Conservation (phyloP, 2,797 vertebrate genomes). For the Rhinatrema bivittatum region DNA sequence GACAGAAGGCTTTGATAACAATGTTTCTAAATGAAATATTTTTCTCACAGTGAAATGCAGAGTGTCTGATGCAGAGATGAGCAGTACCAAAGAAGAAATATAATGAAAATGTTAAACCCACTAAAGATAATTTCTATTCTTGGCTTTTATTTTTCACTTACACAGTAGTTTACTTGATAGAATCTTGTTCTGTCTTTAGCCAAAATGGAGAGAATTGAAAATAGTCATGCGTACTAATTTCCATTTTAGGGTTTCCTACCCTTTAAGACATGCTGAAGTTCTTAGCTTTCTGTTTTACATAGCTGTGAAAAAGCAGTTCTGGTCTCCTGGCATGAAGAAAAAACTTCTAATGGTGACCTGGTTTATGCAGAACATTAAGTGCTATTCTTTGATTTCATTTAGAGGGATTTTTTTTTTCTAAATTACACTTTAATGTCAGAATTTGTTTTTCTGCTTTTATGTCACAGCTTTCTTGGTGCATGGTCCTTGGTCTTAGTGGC, state of each 20-base stretch:
- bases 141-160: neutral
- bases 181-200: neutral
- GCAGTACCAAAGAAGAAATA: neutral
- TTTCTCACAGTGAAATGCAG: neutral
- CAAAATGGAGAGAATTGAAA: neutral
- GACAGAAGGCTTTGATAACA: neutral
- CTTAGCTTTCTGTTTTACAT: constrained; percentile 1
- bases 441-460: constrained; percentile 20
- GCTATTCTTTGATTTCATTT: constrained; percentile 15
- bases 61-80: neutral
- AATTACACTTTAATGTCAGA: constrained; percentile 12
- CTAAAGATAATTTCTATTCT: neutral
- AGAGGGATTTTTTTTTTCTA: constrained; percentile 7
- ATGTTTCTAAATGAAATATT: neutral
- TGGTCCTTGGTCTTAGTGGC: constrained; percentile 7
- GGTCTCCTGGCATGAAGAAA: constrained; percentile 9
- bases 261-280: neutral
- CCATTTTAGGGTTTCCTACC: neutral
- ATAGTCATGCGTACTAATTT: neutral
- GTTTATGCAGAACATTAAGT: constrained; percentile 12
- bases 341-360: constrained; percentile 5
- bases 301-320: neutral
- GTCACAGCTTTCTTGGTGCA: constrained; percentile 19
- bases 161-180: constrained; percentile 1
- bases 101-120: neutral